These are phyloP conservation scores for Hylia prasina DNA, from an alignment of 2,113 vertebrate species.

Conservation along the genomic window DNA sequence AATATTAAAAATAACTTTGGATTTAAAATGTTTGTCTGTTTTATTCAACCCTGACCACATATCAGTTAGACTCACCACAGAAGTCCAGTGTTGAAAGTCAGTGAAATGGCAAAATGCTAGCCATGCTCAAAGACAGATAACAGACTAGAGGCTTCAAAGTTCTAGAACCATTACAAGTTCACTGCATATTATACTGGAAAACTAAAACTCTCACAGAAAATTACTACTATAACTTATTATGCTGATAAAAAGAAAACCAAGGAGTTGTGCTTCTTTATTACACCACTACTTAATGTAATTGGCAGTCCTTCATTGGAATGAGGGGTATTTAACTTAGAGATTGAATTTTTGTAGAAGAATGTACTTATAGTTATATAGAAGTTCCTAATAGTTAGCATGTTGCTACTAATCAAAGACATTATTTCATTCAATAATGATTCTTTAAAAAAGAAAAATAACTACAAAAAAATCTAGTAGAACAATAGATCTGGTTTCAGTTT, in stretches of 20 bases:
- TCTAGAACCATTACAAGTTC: not conserved
- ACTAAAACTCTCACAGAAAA: not conserved
- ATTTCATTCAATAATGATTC: not conserved
- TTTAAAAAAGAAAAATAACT: not conserved
- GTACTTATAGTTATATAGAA: not conserved
- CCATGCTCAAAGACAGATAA: not conserved
- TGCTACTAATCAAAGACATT: not conserved
- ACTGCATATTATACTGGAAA: not conserved
- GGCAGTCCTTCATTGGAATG: not conserved
- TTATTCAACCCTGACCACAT: not conserved
- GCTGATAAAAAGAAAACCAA: not conserved
- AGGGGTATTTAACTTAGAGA: not conserved
- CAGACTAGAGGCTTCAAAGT: not conserved
- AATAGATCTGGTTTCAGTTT: not conserved
- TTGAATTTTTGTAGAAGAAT: not conserved
- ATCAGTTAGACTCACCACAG: not conserved
- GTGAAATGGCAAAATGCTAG: not conserved
- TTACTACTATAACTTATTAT: not conserved
- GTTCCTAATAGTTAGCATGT: not conserved
- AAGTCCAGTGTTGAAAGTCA: not conserved
- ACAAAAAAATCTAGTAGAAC: not conserved
- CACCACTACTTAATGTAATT: not conserved
- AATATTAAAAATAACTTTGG: not conserved
- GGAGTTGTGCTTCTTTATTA: not conserved
- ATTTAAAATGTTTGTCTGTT: not conserved